Percentiles rank a stretch among this genome's conserved stretches.
phyloP scores from a whole-genome alignment of 1,140 invertebrate species.

The Batillaria attramentaria region DNA sequence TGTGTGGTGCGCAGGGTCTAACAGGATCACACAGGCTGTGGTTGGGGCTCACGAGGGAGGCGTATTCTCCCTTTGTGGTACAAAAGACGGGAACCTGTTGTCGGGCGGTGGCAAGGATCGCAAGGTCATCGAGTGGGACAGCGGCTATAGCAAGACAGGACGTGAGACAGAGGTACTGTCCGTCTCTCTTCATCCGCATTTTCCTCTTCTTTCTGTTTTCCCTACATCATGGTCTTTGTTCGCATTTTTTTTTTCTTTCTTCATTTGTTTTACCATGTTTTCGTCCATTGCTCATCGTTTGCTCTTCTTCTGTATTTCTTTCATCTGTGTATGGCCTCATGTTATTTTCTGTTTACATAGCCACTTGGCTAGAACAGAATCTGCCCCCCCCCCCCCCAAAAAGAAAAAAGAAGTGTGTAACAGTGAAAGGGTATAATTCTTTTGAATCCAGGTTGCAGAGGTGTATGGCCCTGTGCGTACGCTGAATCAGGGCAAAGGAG shows the following conservation, averaged over 20 bases:
- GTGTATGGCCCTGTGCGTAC: conserved; percentile 89
- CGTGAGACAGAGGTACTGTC: conserved; percentile 79
- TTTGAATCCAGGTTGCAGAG: conserved; percentile 88
- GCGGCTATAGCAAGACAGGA: conserved; percentile 59
- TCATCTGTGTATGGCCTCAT: too few relatives aligned
- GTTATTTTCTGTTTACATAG: too few relatives aligned
- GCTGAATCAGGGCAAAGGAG: conserved; percentile 86
- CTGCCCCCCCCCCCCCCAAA: too few relatives aligned
- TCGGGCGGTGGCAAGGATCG: conserved; percentile 92
- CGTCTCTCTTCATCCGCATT: too few relatives aligned
- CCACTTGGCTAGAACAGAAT: too few relatives aligned
- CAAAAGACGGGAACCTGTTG: conserved; percentile 87
- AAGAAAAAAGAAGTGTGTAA: too few relatives aligned
- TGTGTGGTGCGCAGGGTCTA: conserved; percentile 77
- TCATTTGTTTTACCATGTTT: neutral
- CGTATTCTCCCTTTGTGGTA: conserved; percentile 87
- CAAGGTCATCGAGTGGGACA: conserved; percentile 78
- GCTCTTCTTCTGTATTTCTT: neutral
- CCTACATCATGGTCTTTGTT: neutral
- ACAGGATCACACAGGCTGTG: conserved; percentile 77
- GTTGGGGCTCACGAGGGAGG: conserved; percentile 88
- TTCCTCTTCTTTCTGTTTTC: neutral
- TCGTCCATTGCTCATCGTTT: too few relatives aligned
- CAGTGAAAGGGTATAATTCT: too few relatives aligned
- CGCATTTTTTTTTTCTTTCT: neutral